Evolutionary conservation across 2,888 invertebrate genomes (phyloP), one percentile per base, ranked within the genome.

Genomic region (Pseudococcus jackbeardsleyi): DNA sequence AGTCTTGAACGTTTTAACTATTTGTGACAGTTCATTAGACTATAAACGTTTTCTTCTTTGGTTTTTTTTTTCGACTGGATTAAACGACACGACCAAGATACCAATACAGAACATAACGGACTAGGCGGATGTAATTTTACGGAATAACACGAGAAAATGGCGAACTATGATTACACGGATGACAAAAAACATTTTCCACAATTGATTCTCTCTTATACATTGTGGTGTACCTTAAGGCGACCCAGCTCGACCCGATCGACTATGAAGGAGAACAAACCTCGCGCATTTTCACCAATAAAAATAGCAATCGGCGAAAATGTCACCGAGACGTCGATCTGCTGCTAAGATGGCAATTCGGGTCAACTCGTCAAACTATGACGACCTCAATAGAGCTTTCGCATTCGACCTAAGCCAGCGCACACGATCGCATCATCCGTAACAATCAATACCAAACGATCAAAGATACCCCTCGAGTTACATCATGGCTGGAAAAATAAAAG

Each of bases 61-160:
- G 22, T 26, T 68, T 26, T 68, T 68, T n/a, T 68, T 72, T 72
- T 72, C 33, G 72, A 17, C 17, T 33, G 72, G 79, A 82, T 82
- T 82, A 82, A 82, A 82, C 39, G 79, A 42, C 79, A 11, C 79
- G 79, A 72, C 72, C 72, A 72, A 72, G 72, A 72, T 72, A 72
- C 72, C 17, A 72, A 72, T 72, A 72, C 79, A 82, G 46, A 46
- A 82, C 79, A 82, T 82, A 82, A 82, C 79, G 79, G 79, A 33
- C 46, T 33, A 33, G 79, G 54, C 88, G 88, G 88, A 88, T 88
- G 88, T 88, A 88, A 88, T 88, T 88, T 88, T 88, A 88, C 88
- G 88, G 88, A 50, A 88, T 88, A 88, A 88, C 82, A 54, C 48
- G 88, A 88, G 88, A 88, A 88, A 88, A 88, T 88, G 88, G 88